phyloP scores from a whole-genome alignment of 2,888 invertebrate species.

The Eupithecia insigniata region DNA sequence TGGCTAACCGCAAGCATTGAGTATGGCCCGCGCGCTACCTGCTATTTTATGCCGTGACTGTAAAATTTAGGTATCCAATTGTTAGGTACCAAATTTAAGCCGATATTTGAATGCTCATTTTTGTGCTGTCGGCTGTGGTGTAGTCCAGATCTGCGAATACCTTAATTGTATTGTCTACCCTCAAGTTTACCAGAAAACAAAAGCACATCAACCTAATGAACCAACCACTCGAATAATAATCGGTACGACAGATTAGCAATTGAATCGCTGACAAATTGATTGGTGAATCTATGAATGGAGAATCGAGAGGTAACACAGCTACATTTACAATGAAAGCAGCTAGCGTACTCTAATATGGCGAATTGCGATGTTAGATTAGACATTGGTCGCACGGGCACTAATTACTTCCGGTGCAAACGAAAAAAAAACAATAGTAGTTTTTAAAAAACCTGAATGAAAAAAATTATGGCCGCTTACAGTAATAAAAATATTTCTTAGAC shows the following conservation, averaged over 20 bases:
- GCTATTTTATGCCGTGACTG: too few species aligned
- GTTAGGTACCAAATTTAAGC: too few species aligned
- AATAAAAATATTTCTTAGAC: background rate
- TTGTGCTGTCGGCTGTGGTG: too few species aligned
- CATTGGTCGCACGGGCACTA: background rate
- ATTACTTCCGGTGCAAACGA: too few species aligned
- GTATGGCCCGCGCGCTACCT: too few species aligned
- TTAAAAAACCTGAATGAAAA: too few species aligned
- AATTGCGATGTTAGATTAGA: background rate
- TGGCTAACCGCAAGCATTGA: too few species aligned
- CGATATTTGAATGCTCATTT: too few species aligned
- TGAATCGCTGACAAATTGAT: constrained; percentile 45
- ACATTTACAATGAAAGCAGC: constrained; percentile 17
- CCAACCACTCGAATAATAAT: constrained; percentile 37
- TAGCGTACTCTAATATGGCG: background rate
- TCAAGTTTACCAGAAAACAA: constrained; percentile 32
- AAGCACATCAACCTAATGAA: constrained; percentile 43
- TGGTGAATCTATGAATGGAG: constrained; percentile 47
- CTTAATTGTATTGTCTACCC: background rate
- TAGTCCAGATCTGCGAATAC: too few species aligned
- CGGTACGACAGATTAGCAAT: constrained; percentile 41
- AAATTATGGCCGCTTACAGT: background rate
- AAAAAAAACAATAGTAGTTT: too few species aligned
- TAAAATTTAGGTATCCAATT: too few species aligned
- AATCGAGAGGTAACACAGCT: constrained; percentile 30